Conservation (phyloP, 2,113 vertebrate species). For the Calyptommatus sinebrachiatus region DNA sequence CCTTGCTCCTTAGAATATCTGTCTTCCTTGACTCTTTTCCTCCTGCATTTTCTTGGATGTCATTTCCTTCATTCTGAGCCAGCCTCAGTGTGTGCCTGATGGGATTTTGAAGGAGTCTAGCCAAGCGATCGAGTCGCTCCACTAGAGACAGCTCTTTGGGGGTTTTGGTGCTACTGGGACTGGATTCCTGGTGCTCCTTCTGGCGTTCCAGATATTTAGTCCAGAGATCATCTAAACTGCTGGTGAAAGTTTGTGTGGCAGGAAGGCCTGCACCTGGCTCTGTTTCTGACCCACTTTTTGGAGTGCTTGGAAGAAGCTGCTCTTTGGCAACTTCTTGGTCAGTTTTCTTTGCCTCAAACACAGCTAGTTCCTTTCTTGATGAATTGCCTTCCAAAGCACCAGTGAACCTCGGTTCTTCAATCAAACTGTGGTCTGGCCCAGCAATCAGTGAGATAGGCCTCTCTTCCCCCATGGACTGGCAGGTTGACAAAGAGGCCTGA, state of each 20-base stretch:
- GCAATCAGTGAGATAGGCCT: slow-evolving; percentile 46
- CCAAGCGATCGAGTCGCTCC: slow-evolving; percentile 83
- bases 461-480: fast-evolving
- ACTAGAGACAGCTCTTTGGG: slow-evolving; percentile 75
- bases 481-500: fast-evolving
- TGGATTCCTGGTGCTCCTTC: slow-evolving; percentile 51
- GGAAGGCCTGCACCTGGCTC: not conserved
- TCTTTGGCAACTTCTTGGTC: not conserved
- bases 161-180: not conserved
- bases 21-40: not conserved
- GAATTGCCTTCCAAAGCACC: not conserved
- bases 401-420: slow-evolving; percentile 36
- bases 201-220: slow-evolving; percentile 72
- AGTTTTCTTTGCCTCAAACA: not conserved
- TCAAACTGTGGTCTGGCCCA: slow-evolving; percentile 59
- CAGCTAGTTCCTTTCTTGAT: fast-evolving
- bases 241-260: not conserved
- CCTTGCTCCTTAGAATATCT: not conserved
- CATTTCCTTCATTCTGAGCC: not conserved
- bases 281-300: fast-evolving
- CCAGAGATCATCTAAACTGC: slow-evolving; percentile 83
- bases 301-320: not conserved
- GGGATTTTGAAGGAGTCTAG: slow-evolving; percentile 79
- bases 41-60: not conserved
- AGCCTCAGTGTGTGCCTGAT: slow-evolving; percentile 45